A percentile compares a stretch with the other conserved stretches of the same genome.
These are phyloP conservation scores for Bathynomus jamesi DNA, from an alignment of 1,140 invertebrate genomes.

Conservation along the genomic window DNA sequence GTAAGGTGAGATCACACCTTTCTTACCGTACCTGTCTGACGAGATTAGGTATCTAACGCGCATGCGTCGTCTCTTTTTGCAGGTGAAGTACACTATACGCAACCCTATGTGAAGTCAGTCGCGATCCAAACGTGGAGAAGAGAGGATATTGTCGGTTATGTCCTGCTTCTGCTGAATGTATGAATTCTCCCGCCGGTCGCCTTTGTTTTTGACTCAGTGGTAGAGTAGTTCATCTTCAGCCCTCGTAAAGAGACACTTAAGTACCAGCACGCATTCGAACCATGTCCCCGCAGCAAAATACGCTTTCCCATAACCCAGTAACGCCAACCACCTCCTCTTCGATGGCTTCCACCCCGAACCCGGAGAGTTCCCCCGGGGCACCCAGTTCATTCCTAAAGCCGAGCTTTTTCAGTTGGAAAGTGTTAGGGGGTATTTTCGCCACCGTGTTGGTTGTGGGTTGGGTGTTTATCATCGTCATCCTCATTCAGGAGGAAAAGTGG, in stretches of 20 bases:
- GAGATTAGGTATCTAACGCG: neutral
- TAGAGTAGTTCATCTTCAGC: neutral
- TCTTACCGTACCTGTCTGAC: neutral
- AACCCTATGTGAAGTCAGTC: neutral
- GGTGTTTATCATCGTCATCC: constrained; percentile 11
- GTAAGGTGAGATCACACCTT: neutral
- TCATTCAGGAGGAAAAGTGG: constrained; percentile 17
- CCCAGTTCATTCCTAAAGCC: neutral
- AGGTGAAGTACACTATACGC: neutral
- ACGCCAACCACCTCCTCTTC: neutral
- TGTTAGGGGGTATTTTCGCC: constrained; percentile 10
- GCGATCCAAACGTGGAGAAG: neutral
- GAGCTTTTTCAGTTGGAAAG: constrained; percentile 8
- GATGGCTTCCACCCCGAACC: neutral
- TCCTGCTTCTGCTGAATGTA: neutral
- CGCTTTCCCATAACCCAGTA: neutral
- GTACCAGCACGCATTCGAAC: neutral
- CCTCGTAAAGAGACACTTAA: neutral
- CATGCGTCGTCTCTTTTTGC: neutral
- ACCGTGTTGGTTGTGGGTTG: constrained; percentile 9
- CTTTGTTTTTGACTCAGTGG: neutral
- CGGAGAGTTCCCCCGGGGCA: neutral
- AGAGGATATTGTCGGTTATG: neutral
- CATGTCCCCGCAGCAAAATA: neutral
- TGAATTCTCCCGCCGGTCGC: neutral